phyloP scores from a whole-genome alignment of 2,797 vertebrate genomes.

The Natrix natrix region DNA sequence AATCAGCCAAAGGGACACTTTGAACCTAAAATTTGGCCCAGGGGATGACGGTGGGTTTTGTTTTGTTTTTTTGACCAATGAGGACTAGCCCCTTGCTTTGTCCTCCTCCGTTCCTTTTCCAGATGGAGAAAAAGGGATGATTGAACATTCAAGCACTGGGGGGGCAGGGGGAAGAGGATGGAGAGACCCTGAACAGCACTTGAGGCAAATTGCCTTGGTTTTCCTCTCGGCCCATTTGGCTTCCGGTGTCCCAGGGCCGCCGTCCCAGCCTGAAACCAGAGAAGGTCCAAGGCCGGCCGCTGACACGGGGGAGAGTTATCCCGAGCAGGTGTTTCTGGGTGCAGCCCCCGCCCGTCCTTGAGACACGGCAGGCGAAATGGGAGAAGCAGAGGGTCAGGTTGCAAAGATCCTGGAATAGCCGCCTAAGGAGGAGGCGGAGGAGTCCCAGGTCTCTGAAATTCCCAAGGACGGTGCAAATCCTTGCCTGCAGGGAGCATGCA shows the following conservation, averaged over 20 bases:
- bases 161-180: neutral
- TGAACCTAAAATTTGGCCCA: neutral
- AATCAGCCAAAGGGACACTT: neutral
- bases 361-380: constrained; percentile 56
- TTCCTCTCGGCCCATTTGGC: too few species aligned
- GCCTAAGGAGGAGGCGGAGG: neutral
- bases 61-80: neutral
- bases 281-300: accelerated
- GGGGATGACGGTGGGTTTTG: too few species aligned
- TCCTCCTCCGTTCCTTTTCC: neutral
- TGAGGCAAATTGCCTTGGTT: too few species aligned
- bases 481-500: neutral
- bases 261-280: neutral
- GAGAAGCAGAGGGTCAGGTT: constrained; percentile 53
- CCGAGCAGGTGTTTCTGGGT: neutral
- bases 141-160: neutral
- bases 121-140: constrained; percentile 78
- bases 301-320: neutral
- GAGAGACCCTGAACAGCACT: neutral
- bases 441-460: neutral
- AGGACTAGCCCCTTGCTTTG: neutral
- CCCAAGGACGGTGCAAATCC: neutral
- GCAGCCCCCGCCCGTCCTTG: neutral
- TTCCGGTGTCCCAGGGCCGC: neutral
- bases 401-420: constrained; percentile 60